These are phyloP conservation scores for Sialia sialis DNA, from an alignment of 2,113 vertebrate species.

Conservation along the genomic window DNA sequence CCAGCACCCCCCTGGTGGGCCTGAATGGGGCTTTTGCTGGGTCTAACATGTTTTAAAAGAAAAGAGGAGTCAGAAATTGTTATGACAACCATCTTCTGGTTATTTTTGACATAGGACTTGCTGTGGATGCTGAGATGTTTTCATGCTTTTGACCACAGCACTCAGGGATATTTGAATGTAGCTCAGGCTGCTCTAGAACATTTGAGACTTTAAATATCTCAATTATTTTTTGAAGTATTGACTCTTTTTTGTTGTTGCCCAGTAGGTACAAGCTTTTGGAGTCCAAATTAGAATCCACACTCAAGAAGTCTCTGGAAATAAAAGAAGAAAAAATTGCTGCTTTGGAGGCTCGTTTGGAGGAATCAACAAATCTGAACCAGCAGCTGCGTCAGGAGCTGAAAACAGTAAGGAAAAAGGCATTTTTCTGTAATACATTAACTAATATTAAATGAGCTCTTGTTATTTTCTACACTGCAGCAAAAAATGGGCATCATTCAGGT, in stretches of 20 bases:
- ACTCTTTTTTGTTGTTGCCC: background rate
- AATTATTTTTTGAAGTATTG: background rate
- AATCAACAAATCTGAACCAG: constrained; percentile 96
- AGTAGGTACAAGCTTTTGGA: constrained; percentile 93
- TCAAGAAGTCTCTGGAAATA: constrained; percentile 96
- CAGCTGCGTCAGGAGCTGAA: constrained; percentile 97
- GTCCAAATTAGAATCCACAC: constrained; percentile 91
- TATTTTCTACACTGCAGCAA: background rate
- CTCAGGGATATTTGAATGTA: background rate
- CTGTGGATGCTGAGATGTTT: background rate
- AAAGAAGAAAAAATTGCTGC: constrained; percentile 98
- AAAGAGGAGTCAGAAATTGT: background rate
- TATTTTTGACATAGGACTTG: background rate
- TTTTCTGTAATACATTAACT: fast-evolving
- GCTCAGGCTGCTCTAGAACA: background rate
- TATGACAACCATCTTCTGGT: background rate
- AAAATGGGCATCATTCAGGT: background rate
- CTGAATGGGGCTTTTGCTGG: background rate
- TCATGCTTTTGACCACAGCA: background rate
- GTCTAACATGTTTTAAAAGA: background rate
- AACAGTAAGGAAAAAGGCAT: constrained; percentile 76
- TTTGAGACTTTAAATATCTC: background rate
- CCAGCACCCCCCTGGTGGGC: background rate
- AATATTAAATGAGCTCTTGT: background rate
- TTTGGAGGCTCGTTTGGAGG: constrained; percentile 94